Evolutionary conservation across 1,140 invertebrate species (phyloP).

Genomic region (Achatina immaculata): DNA sequence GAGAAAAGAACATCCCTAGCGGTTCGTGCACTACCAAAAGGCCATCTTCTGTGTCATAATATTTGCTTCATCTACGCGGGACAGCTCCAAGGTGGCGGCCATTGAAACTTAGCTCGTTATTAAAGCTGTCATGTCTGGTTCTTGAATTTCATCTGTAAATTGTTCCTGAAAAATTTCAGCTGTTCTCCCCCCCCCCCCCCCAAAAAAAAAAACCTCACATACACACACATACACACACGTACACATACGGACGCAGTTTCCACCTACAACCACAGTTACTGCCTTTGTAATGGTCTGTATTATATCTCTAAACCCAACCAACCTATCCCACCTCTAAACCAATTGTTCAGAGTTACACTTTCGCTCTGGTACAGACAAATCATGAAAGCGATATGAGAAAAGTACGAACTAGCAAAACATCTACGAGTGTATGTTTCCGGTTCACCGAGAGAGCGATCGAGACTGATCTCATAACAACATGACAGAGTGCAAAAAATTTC

Average conservation of each 20-base stretch:
- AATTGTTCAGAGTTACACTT: background rate
- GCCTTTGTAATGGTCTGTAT: too few relatives aligned
- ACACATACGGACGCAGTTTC: too few relatives aligned
- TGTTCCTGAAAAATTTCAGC: background rate
- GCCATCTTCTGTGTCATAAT: constrained; percentile 2
- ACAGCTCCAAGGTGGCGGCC: background rate
- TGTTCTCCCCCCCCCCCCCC: background rate
- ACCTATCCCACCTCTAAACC: background rate
- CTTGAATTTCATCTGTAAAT: background rate
- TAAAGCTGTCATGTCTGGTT: too few relatives aligned
- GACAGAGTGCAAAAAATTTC: too few relatives aligned
- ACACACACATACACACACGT: too few relatives aligned
- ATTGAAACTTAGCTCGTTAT: background rate
- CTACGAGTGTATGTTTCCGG: too few relatives aligned
- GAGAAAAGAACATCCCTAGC: background rate
- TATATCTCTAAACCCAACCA: background rate
- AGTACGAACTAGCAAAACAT: background rate
- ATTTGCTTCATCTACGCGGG: background rate
- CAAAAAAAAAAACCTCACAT: too few relatives aligned
- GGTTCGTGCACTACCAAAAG: background rate
- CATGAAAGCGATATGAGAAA: background rate
- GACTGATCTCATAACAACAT: too few relatives aligned
- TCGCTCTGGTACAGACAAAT: background rate
- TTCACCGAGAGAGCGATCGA: too few relatives aligned
- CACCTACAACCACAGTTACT: too few relatives aligned